Evolutionary conservation across 1,140 invertebrate genomes (phyloP), one percentile per base, ranked within the genome.

Genomic region (Gyrodactylus bullatarudis): DNA sequence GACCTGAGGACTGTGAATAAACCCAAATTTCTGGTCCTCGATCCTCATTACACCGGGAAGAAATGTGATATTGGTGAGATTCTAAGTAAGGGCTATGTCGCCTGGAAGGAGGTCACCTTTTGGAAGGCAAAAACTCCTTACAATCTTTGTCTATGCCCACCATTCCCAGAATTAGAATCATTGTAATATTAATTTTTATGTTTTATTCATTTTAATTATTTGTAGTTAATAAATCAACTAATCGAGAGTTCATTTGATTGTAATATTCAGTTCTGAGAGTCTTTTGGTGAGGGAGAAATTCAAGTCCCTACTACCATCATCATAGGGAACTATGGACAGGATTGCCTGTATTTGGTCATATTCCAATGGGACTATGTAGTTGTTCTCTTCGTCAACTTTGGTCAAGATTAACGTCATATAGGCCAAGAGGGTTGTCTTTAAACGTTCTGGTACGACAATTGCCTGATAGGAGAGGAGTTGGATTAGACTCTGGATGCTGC

Each of bases 1-100:
- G 87, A 89, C 87, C 91, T 78, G 83, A 86, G 74, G 79, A 84
- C 26, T 87, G 85, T 20, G 84, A 84, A 1, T 86, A 90, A 75
- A 83, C 87, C 0, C 86, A 87, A 76, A 20, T 98, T 91, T 77
- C 83, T 99, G 0, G 89, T 99, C 76, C 81, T 99, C 2, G 95
- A 99, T 85, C 95, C 95, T 0, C 95, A 99, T 83, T 98, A 71
- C 26, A 73, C 26, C 21, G 72, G 72, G 1, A 27, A 24, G 1
- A 19, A 19, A 19, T 24, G 1, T 1, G 26, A 73, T 26, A 69
- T 24, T 20, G 23, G 19, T 1, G 23, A 22, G 26, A 68, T 73
- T 21, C 20, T 68, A 23, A 20, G 23, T n/a, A 26, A 68, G 21
- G 72, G 72, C 8, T 73, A 26, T 24, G 23, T 22, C 26, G 72